Percentiles rank a stretch among this genome's conserved stretches.
Conservation (phyloP, 2,113 vertebrate genomes). For the Ceyx melanurus region DNA sequence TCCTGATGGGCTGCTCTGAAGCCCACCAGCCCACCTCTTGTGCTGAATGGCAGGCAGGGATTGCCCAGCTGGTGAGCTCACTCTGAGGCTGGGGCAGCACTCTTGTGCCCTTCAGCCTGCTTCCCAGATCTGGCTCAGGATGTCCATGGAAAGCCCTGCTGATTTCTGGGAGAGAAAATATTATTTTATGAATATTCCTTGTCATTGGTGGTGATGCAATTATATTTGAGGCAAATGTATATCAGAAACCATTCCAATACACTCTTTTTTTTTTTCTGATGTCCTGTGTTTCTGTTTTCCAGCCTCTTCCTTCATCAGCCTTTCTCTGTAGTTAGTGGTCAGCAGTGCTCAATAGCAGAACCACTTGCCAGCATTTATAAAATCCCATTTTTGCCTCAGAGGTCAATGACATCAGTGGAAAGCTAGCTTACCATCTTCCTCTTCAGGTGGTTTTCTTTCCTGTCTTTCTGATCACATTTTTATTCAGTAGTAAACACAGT, state of each 20-base stretch:
- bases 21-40: neutral
- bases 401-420: neutral
- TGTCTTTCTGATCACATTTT: neutral
- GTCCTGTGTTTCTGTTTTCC: neutral
- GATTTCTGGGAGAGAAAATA: neutral
- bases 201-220: neutral
- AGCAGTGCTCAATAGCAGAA: neutral
- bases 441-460: neutral
- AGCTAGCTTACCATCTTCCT: neutral
- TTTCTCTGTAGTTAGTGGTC: neutral
- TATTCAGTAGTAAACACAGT: neutral
- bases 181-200: neutral
- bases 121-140: neutral
- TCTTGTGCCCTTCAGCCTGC: neutral
- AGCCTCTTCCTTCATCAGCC: neutral
- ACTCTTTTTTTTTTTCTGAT: neutral
- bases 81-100: neutral
- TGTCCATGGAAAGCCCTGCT: accelerated
- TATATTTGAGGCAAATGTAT: neutral
- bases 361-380: neutral
- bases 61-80: neutral
- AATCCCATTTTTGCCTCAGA: neutral
- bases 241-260: neutral
- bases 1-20: neutral
- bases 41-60: accelerated